Base-by-base conservation (phyloP, 1,140 invertebrate species). In the Portunus trituberculatus region DNA sequence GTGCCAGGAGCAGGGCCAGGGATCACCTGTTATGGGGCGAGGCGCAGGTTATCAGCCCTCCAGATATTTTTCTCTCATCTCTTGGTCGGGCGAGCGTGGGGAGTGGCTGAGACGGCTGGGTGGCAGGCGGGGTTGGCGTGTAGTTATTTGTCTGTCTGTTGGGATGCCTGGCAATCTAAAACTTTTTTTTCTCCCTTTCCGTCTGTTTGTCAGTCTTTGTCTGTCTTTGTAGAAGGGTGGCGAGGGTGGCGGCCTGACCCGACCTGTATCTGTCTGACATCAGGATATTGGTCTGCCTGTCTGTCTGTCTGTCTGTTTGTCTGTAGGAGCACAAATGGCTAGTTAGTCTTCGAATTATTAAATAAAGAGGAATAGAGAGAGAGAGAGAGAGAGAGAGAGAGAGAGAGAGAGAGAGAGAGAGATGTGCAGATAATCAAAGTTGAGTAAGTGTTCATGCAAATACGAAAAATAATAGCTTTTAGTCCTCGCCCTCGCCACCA, bases 51-150 rank as follows among this genome's bases (percentile, higher is more conserved):
- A 76, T 76, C 67, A n/a, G 25, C 67, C n/a, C n/a, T 76, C 67
- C 67, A 76, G 67, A 76, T 76, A 76, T 76, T 76, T 76, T 76
- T 76, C 67, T 76, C 67, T 76, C 67, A 76, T 76, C 67, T 76
- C 12, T 76, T 25, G 0, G 67, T 76, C 25, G 67, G 67, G 67
- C 16, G 67, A 59, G 25, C 67, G 67, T n/a, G 67, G 67, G 20
- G 67, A 76, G 67, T 76, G 67, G 67, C 67, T 76, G 67, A 76
- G 67, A 76, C 67, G 67, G 25, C 20, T 76, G 67, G 67, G 0
- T 76, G 67, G 67, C 67, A 76, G 67, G 67, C n/a, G 67, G 67
- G n/a, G 10, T 76, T n/a, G 67, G 67, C 67, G 67, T 25, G 20
- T n/a, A 76, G 67, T 76, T 76, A 76, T 76, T 76, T 76, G 67